phyloP scores from a whole-genome alignment of 2,797 vertebrate species.

The Saguinus oedipus region DNA sequence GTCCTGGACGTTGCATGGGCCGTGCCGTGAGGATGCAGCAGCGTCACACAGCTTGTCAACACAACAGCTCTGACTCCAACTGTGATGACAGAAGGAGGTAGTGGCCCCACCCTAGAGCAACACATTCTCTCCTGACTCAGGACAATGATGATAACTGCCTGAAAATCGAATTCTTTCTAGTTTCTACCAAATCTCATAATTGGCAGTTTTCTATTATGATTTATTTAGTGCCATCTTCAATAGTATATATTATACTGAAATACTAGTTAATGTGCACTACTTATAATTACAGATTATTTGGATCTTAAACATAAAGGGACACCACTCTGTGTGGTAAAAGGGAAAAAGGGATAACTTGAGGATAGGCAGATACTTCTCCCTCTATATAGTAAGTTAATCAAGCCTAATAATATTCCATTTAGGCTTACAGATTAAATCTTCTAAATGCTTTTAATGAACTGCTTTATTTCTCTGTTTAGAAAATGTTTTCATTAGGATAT shows the following conservation, averaged over 20 bases:
- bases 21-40: constrained; percentile 83
- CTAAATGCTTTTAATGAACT: background rate
- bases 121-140: background rate
- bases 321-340: background rate
- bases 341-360: background rate
- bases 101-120: background rate
- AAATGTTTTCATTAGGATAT: background rate
- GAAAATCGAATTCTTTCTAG: background rate
- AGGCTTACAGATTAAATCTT: background rate
- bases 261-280: background rate
- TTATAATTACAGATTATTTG: background rate
- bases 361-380: background rate
- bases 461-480: background rate
- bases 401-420: background rate
- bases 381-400: background rate
- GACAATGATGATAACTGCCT: background rate
- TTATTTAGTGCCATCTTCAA: background rate
- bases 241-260: background rate
- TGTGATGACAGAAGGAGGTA: constrained; percentile 90
- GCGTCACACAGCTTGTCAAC: constrained; percentile 84
- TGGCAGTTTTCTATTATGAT: background rate
- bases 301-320: background rate
- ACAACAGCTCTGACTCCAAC: constrained; percentile 83
- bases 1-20: constrained; percentile 87
- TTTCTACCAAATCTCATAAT: background rate